phyloP scores from a whole-genome alignment of 2,797 vertebrate genomes.

The Thripadectes ignobilis region DNA sequence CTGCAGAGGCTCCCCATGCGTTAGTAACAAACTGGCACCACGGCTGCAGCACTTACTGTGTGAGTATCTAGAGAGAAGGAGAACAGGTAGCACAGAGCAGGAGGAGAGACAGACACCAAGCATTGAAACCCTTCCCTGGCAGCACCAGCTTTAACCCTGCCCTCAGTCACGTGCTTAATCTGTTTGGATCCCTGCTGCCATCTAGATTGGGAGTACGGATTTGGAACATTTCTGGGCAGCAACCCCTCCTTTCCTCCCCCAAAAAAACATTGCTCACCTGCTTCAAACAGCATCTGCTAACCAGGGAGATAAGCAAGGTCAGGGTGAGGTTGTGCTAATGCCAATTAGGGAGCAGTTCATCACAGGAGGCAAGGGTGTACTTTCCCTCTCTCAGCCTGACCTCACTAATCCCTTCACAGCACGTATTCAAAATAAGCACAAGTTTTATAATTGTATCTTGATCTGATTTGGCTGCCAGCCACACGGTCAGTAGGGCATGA shows the following conservation, averaged over 20 bases:
- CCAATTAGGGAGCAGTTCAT: not conserved
- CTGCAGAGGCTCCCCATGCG: not conserved
- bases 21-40: not conserved
- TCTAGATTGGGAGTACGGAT: not conserved
- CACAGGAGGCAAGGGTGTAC: not conserved
- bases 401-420: not conserved
- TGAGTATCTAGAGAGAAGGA: not conserved
- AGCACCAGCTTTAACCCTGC: not conserved
- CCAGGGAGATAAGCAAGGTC: not conserved
- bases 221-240: not conserved
- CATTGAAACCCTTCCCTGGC: not conserved
- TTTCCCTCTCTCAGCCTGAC: not conserved
- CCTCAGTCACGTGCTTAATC: rapidly evolving
- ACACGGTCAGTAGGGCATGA: not conserved
- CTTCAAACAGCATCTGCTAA: not conserved
- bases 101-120: not conserved
- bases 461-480: not conserved
- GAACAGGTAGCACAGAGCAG: not conserved
- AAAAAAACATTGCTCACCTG: rapidly evolving
- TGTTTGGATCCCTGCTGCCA: rapidly evolving
- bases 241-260: not conserved
- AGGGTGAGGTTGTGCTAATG: not conserved
- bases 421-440: not conserved
- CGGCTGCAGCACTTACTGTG: rapidly evolving
- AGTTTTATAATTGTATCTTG: not conserved